Conservation (phyloP, 2,797 vertebrate genomes). For the Thaleichthys pacificus region DNA sequence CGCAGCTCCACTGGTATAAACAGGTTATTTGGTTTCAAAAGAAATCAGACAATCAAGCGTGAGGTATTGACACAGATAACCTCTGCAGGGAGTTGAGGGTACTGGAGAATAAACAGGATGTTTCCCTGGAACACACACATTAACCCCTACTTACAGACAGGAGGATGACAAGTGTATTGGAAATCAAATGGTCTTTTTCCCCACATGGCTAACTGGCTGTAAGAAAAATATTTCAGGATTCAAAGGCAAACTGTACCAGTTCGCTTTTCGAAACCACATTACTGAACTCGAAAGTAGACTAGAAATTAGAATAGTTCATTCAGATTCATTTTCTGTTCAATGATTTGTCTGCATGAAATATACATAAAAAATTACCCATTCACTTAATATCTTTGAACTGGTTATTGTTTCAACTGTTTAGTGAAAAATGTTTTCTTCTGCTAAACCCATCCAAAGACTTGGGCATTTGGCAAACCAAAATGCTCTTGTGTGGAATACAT, state of each 20-base stretch:
- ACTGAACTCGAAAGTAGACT: slow-evolving; percentile 1
- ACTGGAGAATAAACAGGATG: slow-evolving; percentile 4
- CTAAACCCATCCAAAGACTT: too few species aligned
- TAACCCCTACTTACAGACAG: slow-evolving; percentile 10
- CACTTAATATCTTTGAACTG: too few species aligned
- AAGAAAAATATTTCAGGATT: neutral
- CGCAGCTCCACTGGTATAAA: slow-evolving; percentile 24
- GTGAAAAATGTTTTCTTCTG: too few species aligned
- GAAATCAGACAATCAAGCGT: slow-evolving; percentile 35
- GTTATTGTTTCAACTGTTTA: too few species aligned
- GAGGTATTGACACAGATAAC: slow-evolving; percentile 44
- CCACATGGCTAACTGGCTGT: neutral
- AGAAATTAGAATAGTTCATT: slow-evolving; percentile 8
- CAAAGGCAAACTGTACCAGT: too few species aligned
- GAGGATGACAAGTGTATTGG: neutral
- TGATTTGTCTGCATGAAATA: too few species aligned
- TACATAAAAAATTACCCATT: too few species aligned
- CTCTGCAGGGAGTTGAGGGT: slow-evolving; percentile 34
- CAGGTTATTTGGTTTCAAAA: slow-evolving; percentile 40
- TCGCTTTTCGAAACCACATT: too few species aligned
- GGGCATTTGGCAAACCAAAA: slow-evolving; percentile 35
- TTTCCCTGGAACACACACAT: slow-evolving; percentile 14
- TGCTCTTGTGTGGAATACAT: slow-evolving; percentile 37
- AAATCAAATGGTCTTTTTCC: neutral
- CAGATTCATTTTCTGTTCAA: too few species aligned